A percentile compares a stretch with the other conserved stretches of the same genome.
phyloP scores from a whole-genome alignment of 2,888 invertebrate genomes.

The Harpagoxenus sublaevis region DNA sequence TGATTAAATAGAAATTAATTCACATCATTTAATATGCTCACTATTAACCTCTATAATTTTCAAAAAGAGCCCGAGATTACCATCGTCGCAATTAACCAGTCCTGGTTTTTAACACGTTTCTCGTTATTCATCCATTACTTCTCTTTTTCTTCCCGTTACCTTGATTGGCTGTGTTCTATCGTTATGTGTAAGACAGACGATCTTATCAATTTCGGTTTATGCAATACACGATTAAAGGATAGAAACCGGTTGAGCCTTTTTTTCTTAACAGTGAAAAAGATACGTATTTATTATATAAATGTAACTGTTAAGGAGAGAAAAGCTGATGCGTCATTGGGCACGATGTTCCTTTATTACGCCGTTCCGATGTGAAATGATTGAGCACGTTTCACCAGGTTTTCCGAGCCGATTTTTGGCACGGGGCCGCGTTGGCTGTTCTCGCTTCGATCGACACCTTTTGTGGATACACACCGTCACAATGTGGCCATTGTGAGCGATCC shows the following conservation, averaged over 20 bases:
- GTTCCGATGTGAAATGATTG: slow-evolving; percentile 70
- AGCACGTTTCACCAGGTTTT: slow-evolving; percentile 65
- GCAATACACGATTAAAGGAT: slow-evolving; percentile 14
- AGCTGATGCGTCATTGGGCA: slow-evolving; percentile 7
- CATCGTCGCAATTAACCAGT: not conserved
- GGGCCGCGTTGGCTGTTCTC: slow-evolving; percentile 13
- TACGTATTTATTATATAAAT: slow-evolving; percentile 41
- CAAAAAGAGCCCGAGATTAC: slow-evolving; percentile 15
- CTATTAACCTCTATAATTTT: slow-evolving; percentile 29
- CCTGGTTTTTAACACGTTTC: slow-evolving; percentile 1
- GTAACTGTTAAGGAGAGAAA: slow-evolving; percentile 23
- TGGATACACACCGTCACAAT: slow-evolving; percentile 80
- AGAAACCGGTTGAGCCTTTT: slow-evolving; percentile 20
- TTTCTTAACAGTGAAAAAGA: slow-evolving; percentile 13
- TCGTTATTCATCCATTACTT: slow-evolving; percentile 26
- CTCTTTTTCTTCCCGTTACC: not conserved
- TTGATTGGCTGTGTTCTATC: not conserved
- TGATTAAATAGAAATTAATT: slow-evolving; percentile 51
- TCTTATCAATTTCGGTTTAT: slow-evolving; percentile 38
- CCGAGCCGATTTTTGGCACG: slow-evolving; percentile 57
- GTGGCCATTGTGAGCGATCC: slow-evolving; percentile 80
- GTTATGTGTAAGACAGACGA: not conserved
- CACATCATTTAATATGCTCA: slow-evolving; percentile 1
- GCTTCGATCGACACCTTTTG: slow-evolving; percentile 72
- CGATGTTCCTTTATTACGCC: slow-evolving; percentile 35